Conservation (phyloP, 2,888 invertebrate genomes). For the Ennomos quercinarius region DNA sequence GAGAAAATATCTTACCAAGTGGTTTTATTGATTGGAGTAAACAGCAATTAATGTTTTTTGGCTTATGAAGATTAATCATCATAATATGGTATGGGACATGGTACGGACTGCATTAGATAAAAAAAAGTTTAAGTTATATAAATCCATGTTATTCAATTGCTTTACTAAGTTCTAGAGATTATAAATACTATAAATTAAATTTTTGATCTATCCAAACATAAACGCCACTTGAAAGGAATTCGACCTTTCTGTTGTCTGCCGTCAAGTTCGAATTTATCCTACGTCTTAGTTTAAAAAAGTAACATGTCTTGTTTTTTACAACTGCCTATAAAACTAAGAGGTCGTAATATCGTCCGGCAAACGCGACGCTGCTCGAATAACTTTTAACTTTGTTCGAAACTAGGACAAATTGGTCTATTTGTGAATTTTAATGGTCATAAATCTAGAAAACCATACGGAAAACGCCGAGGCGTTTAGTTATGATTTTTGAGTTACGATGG, state of each 20-base stretch:
- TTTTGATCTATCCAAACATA: background rate
- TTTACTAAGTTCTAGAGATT: no score
- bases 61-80: no score
- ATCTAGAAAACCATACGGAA: constrained; percentile 52
- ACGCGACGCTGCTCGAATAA: constrained; percentile 38
- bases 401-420: constrained; percentile 67
- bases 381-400: constrained; percentile 56
- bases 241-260: constrained; percentile 49
- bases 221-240: background rate
- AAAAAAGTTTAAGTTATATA: no score
- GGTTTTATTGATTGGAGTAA: background rate
- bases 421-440: constrained; percentile 64
- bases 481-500: constrained; percentile 39
- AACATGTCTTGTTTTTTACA: constrained; percentile 70
- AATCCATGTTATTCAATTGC: no score
- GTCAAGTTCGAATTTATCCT: constrained; percentile 16
- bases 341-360: constrained; percentile 61
- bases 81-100: no score
- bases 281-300: constrained; percentile 56
- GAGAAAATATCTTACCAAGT: background rate
- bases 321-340: constrained; percentile 72
- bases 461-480: constrained; percentile 41
- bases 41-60: no score
- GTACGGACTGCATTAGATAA: no score
- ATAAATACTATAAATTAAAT: no score